These are phyloP conservation scores for Nudaria mundana DNA, from an alignment of 2,888 invertebrate genomes.

Conservation along the genomic window DNA sequence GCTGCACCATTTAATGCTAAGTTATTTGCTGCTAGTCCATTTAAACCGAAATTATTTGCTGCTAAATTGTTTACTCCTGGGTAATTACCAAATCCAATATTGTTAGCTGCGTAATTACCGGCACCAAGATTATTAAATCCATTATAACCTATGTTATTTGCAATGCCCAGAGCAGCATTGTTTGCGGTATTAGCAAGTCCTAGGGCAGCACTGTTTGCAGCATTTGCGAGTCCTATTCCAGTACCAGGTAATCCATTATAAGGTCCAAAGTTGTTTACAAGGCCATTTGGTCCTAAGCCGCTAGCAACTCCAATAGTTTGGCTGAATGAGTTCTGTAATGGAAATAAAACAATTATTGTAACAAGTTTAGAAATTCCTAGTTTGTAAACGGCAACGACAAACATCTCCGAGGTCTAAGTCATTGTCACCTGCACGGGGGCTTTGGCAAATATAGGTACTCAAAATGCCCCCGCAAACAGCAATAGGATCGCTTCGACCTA, in stretches of 20 bases:
- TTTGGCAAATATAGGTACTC: no score
- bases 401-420: no score
- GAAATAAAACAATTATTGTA: not conserved
- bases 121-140: conserved; percentile 10
- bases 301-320: conserved; percentile 28
- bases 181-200: not conserved
- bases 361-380: no score
- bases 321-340: conserved; percentile 29
- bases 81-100: conserved; percentile 5
- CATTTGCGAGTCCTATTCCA: conserved; percentile 2
- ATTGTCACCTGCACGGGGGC: no score
- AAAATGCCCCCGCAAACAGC: no score
- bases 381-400: no score
- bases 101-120: conserved; percentile 12
- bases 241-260: conserved; percentile 9
- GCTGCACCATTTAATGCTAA: conserved; percentile 9
- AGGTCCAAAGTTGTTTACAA: conserved; percentile 16
- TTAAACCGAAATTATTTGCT: conserved; percentile 8
- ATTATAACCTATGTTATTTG: no score
- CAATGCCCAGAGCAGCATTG: not conserved
- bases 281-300: conserved; percentile 27
- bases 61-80: conserved; percentile 12
- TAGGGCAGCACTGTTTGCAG: not conserved
- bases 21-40: conserved; percentile 11
- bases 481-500: no score